A percentile compares a stretch with the other conserved stretches of the same genome.
Conservation (phyloP, 2,888 invertebrate species). For the Tiphia femorata region DNA sequence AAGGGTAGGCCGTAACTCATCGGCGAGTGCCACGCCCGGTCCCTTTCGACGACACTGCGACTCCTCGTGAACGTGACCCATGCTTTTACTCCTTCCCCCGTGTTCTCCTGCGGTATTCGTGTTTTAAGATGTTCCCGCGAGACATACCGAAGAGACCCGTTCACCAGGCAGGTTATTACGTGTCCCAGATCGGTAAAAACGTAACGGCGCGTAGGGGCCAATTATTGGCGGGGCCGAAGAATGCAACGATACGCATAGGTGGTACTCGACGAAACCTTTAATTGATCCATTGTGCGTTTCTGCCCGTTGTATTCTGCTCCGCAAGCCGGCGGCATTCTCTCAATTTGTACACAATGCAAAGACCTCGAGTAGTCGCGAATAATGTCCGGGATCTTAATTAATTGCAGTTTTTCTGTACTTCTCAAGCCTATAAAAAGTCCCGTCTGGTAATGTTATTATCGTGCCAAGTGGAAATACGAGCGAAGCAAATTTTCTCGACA, state of each 20-base stretch:
- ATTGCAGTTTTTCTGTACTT: no score
- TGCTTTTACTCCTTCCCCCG: conserved; percentile 28
- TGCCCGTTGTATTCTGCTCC: no score
- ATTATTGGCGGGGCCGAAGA: no score
- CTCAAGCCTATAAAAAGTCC: no score
- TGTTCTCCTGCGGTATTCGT: conserved; percentile 39
- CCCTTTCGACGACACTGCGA: conserved; percentile 49
- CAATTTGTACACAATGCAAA: no score
- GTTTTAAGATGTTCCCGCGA: conserved; percentile 24
- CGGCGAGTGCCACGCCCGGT: conserved; percentile 51
- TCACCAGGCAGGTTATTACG: conserved; percentile 40
- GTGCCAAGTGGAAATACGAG: no score
- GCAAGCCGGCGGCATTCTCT: neutral
- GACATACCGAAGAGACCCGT: conserved; percentile 29
- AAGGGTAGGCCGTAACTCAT: conserved; percentile 54
- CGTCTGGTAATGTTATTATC: no score
- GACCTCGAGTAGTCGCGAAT: no score
- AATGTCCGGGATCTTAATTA: no score
- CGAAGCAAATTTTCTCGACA: no score
- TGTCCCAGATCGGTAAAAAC: neutral
- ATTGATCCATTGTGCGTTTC: conserved; percentile 1
- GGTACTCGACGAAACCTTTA: neutral
- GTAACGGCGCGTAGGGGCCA: neutral
- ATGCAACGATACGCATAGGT: no score
- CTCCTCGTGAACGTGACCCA: conserved; percentile 50